These are phyloP conservation scores for Escarpia spicata DNA, from an alignment of 2,888 invertebrate genomes.

Conservation along the genomic window DNA sequence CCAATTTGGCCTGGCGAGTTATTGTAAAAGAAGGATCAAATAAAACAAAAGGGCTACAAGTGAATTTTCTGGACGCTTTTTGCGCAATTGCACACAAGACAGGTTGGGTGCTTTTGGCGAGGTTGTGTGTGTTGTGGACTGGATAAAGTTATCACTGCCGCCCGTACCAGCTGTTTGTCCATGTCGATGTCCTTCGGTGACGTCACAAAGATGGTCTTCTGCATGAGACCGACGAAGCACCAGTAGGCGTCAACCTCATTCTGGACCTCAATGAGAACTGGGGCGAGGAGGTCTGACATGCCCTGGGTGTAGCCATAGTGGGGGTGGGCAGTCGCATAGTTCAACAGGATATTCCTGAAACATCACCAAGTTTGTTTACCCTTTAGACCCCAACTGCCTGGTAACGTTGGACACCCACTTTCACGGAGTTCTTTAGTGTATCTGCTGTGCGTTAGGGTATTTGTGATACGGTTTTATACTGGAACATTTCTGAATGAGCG, in stretches of 20 bases:
- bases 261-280: constrained; percentile 66
- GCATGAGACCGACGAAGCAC: constrained; percentile 69
- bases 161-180: constrained; percentile 84
- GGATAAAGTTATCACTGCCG: neutral
- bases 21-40: too few relatives aligned
- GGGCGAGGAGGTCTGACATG: constrained; percentile 69
- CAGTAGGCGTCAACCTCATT: constrained; percentile 68
- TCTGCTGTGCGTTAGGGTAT: too few relatives aligned
- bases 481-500: too few relatives aligned
- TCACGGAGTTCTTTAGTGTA: too few relatives aligned
- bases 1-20: too few relatives aligned
- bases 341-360: constrained; percentile 81
- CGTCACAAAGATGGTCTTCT: constrained; percentile 86
- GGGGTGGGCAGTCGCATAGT: constrained; percentile 87
- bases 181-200: constrained; percentile 94
- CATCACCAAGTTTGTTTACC: neutral
- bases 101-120: too few relatives aligned
- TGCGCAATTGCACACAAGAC: too few relatives aligned
- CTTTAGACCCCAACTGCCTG: neutral
- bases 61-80: too few relatives aligned
- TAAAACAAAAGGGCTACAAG: too few relatives aligned
- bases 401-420: neutral
- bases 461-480: too few relatives aligned
- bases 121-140: too few relatives aligned
- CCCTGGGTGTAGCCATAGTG: constrained; percentile 65